These are phyloP conservation scores for Agrilus biguttatus DNA, from an alignment of 2,888 invertebrate species.

Conservation along the genomic window DNA sequence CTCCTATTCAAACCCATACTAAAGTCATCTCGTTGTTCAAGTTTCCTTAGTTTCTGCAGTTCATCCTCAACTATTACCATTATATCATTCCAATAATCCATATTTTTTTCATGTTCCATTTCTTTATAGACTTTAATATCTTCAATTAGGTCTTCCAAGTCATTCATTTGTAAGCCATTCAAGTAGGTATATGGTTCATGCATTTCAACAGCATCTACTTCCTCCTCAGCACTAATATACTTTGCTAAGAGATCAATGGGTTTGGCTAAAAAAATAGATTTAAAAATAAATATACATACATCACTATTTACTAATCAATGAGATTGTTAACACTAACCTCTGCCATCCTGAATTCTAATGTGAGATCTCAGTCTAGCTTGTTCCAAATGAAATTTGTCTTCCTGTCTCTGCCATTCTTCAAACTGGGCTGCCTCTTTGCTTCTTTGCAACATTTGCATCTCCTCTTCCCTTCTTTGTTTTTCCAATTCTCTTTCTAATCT, in stretches of 20 bases:
- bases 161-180: slow-evolving; percentile 75
- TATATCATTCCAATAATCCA: slow-evolving; percentile 92
- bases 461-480: slow-evolving; percentile 66
- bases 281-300: neutral
- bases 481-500: slow-evolving; percentile 80
- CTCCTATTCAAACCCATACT: slow-evolving; percentile 38
- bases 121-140: slow-evolving; percentile 94
- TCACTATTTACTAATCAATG: too few species aligned
- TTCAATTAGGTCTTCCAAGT: slow-evolving; percentile 88
- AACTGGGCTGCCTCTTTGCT: slow-evolving; percentile 83
- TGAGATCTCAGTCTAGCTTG: slow-evolving; percentile 88
- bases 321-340: slow-evolving; percentile 35
- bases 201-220: slow-evolving; percentile 90
- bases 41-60: slow-evolving; percentile 67
- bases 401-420: slow-evolving; percentile 89
- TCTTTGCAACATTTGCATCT: slow-evolving; percentile 71
- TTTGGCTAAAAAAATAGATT: slow-evolving; percentile 46
- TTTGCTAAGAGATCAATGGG: slow-evolving; percentile 95
- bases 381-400: slow-evolving; percentile 94
- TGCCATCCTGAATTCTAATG: slow-evolving; percentile 90
- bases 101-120: slow-evolving; percentile 76
- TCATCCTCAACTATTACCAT: slow-evolving; percentile 91
- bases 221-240: slow-evolving; percentile 83
- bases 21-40: slow-evolving; percentile 47
- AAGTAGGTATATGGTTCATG: slow-evolving; percentile 95